Percentiles rank a stretch among this genome's conserved stretches.
Conservation (phyloP, 1,140 invertebrate species). For the Cotesia vestalis region DNA sequence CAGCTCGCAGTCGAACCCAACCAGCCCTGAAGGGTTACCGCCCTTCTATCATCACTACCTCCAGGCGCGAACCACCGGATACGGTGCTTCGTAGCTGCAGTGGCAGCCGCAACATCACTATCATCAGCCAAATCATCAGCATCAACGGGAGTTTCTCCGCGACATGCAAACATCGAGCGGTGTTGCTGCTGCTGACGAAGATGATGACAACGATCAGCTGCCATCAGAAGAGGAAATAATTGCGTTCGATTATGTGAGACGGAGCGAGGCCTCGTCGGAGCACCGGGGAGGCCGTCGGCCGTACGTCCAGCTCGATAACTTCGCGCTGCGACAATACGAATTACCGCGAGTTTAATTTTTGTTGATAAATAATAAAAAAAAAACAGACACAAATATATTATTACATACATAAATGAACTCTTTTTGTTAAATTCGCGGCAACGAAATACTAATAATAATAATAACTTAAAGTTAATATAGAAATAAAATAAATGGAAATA, state of each 20-base stretch:
- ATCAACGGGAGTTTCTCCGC: constrained; percentile 16
- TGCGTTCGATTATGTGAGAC: constrained; percentile 34
- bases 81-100: constrained; percentile 60
- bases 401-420: background rate
- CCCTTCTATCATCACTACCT: constrained; percentile 65
- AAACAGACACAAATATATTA: background rate
- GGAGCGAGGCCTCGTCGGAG: constrained; percentile 49
- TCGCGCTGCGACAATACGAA: constrained; percentile 28
- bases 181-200: constrained; percentile 12
- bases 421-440: constrained; percentile 3
- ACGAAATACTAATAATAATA: too few species aligned
- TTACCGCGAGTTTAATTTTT: constrained; percentile 20
- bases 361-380: background rate
- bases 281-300: constrained; percentile 56
- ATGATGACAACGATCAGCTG: constrained; percentile 36
- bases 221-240: constrained; percentile 25
- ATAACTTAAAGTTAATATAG: too few species aligned
- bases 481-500: too few species aligned
- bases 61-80: constrained; percentile 59
- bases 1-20: constrained; percentile 54
- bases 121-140: constrained; percentile 32
- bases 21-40: constrained; percentile 55
- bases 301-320: constrained; percentile 33
- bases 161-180: too few species aligned
- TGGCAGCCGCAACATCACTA: constrained; percentile 33